Base-by-base conservation (phyloP, 2,113 vertebrate genomes). In the Colossoma macropomum region DNA sequence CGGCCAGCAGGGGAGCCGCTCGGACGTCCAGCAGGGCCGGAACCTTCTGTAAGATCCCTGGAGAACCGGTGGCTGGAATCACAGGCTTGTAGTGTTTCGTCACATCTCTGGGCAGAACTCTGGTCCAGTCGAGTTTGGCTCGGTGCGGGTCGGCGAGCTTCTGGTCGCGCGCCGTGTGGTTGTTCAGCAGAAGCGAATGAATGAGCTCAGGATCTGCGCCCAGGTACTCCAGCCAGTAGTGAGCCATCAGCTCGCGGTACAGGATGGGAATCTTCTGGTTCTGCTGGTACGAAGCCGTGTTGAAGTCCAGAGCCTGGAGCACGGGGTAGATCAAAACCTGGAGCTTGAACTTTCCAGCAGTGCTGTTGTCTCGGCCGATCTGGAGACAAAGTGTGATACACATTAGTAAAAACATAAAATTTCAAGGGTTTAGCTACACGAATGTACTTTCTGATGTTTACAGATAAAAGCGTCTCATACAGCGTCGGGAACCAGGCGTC, bases 161-260 rank as follows among this genome's bases (percentile, higher is more conserved):
- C 1, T 95, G 92, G 0, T 96, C 94, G 1, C 95, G 91, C 0
- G 96, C 93, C 0, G 96, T 97, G 93, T 99, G 97, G 78, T 97
- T 97, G 93, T 99, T 99, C 6, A 91, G 84, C 0, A 96, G 52
- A 85, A 96, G 77, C 0, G 95, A 91, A 3, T 92, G 86, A 23
- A 91, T 82, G 66, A 97, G 88, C 50, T 92, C 91, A 0, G 92
- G 87, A 79, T 94, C 92, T 0, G 90, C 95, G 4, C 92, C 93
- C 23, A 99, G 88, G 84, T 99, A 99, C 76, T 97, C 93, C 30
- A 99, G 84, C 97, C 98, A 99, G 63, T 96, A 97, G 32, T 89
- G 91, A 3, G 95, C 87, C 96, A 97, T 97, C 84, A 94, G 60
- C 0, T 77, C 68, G 3, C 95, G 94, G 7, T 94, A 91, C 0